Base-by-base conservation (phyloP, 2,888 invertebrate genomes). In the Xanthorhoe designata region DNA sequence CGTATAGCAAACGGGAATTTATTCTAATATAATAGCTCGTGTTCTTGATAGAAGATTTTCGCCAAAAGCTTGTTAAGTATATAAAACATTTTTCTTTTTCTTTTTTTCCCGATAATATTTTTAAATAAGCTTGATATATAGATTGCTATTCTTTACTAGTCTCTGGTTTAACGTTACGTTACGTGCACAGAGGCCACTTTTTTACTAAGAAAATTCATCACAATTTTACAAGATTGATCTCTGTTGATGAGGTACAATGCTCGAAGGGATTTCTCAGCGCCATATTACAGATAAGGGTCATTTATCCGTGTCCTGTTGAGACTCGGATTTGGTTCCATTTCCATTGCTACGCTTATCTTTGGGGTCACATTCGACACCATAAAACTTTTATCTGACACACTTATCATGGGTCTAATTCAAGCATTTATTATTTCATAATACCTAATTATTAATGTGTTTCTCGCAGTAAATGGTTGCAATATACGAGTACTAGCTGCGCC, bases 291-390 rank as follows among this genome's bases (percentile, higher is more conserved):
- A 65, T 65, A 70, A 67, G 64, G 61, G 60, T 47, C 60, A 70
- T 73, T 72, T 69, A 64, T 73, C 70, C 61, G 60, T 51, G 65
- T 73, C 67, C 42, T 55, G 13, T 61, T 58, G 52, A 50, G 66
- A 63, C 66, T 64, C 54, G 63, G 66, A 67, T 60, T 64, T 18
- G 60, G 71, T 62, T 68, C 71, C 62, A 53, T 49, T 62, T 68
- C 71, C 62, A 53, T 49, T 9, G 32, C 49, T 50, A 64, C 45
- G 24, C 51, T 66, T 66, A 63, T 62, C 51, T 59, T 54, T 47
- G 32, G 47, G 60, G 58, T 68, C 52, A 54, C 47, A 61, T 64
- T 58, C 32, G 56, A 67, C 52, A 63, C 60, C 67, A 60, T 67
- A 60, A 67, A 49, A 29, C 50, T 54, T 35, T 13, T 58, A 56